These are phyloP conservation scores for Zoanthus solanderi DNA, from an alignment of 92 coral and sea anemone species.

Conservation along the genomic window DNA sequence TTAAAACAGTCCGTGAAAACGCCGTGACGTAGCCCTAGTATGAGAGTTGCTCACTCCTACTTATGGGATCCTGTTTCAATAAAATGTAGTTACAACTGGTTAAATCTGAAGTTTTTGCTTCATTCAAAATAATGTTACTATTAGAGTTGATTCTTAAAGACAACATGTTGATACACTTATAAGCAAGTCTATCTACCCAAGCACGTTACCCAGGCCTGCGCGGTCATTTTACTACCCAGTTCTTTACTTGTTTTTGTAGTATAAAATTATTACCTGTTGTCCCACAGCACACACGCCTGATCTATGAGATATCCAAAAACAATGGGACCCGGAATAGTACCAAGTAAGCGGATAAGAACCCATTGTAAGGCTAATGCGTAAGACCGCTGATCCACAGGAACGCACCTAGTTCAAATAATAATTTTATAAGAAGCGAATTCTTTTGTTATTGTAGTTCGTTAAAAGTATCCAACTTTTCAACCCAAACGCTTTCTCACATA, in stretches of 20 bases:
- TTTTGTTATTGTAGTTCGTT: neutral
- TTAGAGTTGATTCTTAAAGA: too few relatives aligned
- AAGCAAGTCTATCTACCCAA: too few relatives aligned
- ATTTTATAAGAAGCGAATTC: neutral
- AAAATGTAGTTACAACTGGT: too few relatives aligned
- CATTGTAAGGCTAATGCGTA: conserved; percentile 41
- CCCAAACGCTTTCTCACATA: neutral
- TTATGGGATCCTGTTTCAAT: too few relatives aligned
- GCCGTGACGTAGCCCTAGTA: too few relatives aligned
- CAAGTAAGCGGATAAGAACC: conserved; percentile 30
- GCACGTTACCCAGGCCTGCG: too few relatives aligned
- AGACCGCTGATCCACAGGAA: conserved; percentile 39
- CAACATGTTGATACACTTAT: too few relatives aligned
- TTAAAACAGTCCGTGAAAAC: too few relatives aligned
- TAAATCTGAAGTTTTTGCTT: too few relatives aligned
- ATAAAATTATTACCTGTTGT: neutral
- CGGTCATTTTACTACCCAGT: neutral
- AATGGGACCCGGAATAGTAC: conserved; percentile 50
- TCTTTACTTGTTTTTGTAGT: neutral
- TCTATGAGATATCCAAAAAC: conserved; percentile 41
- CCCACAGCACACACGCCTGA: conserved; percentile 41
- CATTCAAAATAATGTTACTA: too few relatives aligned
- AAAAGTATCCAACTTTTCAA: neutral
- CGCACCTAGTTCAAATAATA: conserved; percentile 16
- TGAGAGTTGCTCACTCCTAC: too few relatives aligned